phyloP scores from a whole-genome alignment of 2,888 invertebrate genomes.

The Tillus elongatus region DNA sequence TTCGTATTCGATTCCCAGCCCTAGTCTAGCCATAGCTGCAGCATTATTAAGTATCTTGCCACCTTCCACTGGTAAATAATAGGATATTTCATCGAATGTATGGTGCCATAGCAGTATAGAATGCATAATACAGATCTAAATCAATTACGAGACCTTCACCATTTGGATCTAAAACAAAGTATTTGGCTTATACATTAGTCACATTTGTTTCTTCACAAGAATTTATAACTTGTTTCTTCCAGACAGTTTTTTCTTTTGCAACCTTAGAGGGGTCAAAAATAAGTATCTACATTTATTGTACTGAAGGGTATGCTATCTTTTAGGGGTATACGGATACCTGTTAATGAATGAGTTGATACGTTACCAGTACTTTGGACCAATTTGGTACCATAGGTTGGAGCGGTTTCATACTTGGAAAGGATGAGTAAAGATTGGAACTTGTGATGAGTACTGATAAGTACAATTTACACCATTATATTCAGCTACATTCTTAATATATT shows the following conservation, averaged over 20 bases:
- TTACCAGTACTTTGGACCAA: conserved; percentile 44
- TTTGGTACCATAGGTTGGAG: too few species aligned
- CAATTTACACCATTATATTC: too few species aligned
- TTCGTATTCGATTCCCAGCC: too few species aligned
- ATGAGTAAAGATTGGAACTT: too few species aligned
- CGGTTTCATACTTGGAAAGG: too few species aligned
- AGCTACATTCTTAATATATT: too few species aligned
- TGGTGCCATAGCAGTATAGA: conserved; percentile 79
- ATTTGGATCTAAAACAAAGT: conserved; percentile 4
- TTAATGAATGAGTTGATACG: conserved; percentile 27
- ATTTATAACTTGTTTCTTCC: neutral
- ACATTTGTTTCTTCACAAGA: neutral
- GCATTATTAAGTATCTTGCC: conserved; percentile 51
- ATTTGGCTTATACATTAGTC: neutral
- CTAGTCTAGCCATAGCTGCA: conserved; percentile 28
- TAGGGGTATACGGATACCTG: conserved; percentile 55
- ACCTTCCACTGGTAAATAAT: conserved; percentile 76
- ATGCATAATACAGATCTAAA: conserved; percentile 70
- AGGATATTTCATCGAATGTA: conserved; percentile 79
- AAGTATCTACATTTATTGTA: conserved; percentile 7
- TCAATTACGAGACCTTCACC: conserved; percentile 22
- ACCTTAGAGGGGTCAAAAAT: neutral
- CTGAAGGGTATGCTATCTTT: conserved; percentile 44
- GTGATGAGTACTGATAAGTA: too few species aligned
- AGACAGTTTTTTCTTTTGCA: neutral